phyloP scores from a whole-genome alignment of 2,888 invertebrate species.

The Eupsilia transversa region DNA sequence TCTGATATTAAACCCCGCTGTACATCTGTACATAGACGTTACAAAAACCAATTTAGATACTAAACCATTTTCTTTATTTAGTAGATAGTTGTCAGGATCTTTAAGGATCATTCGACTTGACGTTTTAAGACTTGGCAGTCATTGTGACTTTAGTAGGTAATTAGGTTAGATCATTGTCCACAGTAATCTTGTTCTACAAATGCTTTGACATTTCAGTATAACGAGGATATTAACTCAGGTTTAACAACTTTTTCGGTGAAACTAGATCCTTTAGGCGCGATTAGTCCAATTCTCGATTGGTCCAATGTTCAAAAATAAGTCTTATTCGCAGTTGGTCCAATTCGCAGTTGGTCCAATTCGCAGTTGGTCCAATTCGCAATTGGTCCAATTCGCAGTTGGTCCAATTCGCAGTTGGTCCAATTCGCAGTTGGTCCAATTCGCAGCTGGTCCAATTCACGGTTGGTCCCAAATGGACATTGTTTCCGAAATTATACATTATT shows the following conservation, averaged over 20 bases:
- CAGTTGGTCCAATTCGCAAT: no score
- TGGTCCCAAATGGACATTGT: no score
- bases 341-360: no score
- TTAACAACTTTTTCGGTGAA: background rate
- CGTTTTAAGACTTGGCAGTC: constrained; percentile 38
- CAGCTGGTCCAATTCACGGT: no score
- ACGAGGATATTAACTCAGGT: constrained; percentile 19
- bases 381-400: no score
- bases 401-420: no score
- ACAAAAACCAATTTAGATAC: constrained; percentile 35
- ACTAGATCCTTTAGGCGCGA: no score
- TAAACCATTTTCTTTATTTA: constrained; percentile 48
- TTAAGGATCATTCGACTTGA: constrained; percentile 48
- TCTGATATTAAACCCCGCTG: constrained; percentile 27
- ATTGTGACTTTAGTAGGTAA: constrained; percentile 39
- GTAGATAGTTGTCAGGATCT: constrained; percentile 37
- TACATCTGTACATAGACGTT: constrained; percentile 10
- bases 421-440: no score
- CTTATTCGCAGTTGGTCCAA: no score
- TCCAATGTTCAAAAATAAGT: no score
- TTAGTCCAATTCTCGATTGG: no score
- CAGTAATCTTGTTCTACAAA: constrained; percentile 35
- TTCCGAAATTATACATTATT: no score
- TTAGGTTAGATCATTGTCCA: constrained; percentile 30
- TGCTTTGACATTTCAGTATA: constrained; percentile 16